Evolutionary conservation across 1,140 invertebrate species (phyloP).

Genomic region (Bathynomus jamesi): DNA sequence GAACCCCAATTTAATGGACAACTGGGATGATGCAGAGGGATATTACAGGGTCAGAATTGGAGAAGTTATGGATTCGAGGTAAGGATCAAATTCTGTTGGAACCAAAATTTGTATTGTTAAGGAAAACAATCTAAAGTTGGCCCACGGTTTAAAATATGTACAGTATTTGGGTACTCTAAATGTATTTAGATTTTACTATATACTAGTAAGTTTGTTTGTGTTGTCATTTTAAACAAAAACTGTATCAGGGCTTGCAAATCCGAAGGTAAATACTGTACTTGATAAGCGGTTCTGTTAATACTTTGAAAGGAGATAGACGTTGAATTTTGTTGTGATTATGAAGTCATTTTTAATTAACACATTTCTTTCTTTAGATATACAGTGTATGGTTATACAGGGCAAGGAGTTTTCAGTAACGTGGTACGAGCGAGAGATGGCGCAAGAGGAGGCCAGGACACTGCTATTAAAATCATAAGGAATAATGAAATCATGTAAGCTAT

Average conservation of each 20-base stretch:
- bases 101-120: background rate
- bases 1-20: constrained; percentile 89
- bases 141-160: too few relatives aligned
- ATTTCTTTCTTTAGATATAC: constrained; percentile 55
- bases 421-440: constrained; percentile 65
- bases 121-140: too few relatives aligned
- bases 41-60: constrained; percentile 95
- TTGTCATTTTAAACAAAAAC: too few relatives aligned
- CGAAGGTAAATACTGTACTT: too few relatives aligned
- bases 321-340: background rate
- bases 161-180: too few relatives aligned
- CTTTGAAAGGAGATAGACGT: too few relatives aligned
- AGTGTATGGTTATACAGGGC: constrained; percentile 96
- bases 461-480: constrained; percentile 98
- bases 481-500: constrained; percentile 95
- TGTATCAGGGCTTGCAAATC: too few relatives aligned
- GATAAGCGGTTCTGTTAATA: too few relatives aligned
- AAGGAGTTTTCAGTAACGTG: constrained; percentile 98
- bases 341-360: background rate
- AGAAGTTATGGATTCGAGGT: constrained; percentile 59
- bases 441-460: constrained; percentile 71
- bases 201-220: too few relatives aligned
- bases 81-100: background rate
- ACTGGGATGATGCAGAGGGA: constrained; percentile 99
- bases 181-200: too few relatives aligned